Conservation (phyloP, 2,113 vertebrate genomes). For the Naja naja region DNA sequence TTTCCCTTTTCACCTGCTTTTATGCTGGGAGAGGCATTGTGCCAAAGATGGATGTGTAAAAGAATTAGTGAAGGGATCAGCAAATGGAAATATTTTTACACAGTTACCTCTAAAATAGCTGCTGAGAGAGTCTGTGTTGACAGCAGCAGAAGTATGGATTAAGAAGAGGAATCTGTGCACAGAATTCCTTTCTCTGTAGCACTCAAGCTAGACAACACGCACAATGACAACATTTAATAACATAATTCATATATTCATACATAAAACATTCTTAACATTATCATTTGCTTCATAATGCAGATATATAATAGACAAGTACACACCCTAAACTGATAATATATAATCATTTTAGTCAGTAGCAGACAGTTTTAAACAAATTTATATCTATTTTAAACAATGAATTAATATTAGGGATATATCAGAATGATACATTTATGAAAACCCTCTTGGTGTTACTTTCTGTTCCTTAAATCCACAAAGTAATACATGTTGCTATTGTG, state of each 20-base stretch:
- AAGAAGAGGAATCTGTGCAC: background rate
- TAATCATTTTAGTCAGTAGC: background rate
- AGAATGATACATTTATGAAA: background rate
- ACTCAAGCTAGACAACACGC: background rate
- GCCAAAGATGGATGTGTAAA: background rate
- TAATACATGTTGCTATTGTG: background rate
- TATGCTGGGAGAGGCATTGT: background rate
- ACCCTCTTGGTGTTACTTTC: background rate
- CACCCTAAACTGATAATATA: background rate
- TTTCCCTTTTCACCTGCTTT: slow-evolving; percentile 12
- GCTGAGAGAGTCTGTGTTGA: background rate
- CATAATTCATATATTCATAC: background rate
- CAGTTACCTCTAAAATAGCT: background rate
- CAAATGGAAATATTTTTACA: background rate
- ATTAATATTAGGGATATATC: background rate
- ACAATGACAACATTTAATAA: background rate
- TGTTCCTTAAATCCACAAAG: background rate
- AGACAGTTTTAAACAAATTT: background rate
- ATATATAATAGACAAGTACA: background rate
- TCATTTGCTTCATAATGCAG: too few species aligned
- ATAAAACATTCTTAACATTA: background rate
- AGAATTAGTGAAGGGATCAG: background rate
- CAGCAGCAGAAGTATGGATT: background rate
- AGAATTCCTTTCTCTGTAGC: background rate
- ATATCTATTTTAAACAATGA: background rate